Evolutionary conservation across 2,113 vertebrate species (phyloP).

Genomic region (Notothenia coriiceps): DNA sequence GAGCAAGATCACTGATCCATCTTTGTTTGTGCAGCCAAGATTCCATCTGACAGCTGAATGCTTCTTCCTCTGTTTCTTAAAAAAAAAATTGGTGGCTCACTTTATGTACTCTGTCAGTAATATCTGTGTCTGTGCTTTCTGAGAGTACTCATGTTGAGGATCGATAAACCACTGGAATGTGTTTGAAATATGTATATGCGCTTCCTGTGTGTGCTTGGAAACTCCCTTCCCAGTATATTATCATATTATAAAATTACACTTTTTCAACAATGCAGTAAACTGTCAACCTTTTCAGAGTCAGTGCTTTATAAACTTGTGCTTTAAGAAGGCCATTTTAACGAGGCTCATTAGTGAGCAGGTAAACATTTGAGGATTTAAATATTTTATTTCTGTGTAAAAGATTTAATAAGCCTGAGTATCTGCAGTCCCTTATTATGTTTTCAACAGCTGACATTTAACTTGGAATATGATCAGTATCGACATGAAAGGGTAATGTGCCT

Average conservation of each 20-base stretch:
- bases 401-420: conserved; percentile 70
- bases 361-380: conserved; percentile 50
- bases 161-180: conserved; percentile 52
- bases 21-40: conserved; percentile 40
- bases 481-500: not conserved
- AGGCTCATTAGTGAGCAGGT: conserved; percentile 40
- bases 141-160: conserved; percentile 4
- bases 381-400: conserved; percentile 38
- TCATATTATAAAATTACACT: conserved; percentile 23
- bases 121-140: conserved; percentile 39
- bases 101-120: conserved; percentile 31
- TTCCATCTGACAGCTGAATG: conserved; percentile 33
- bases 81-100: not conserved
- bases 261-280: conserved; percentile 25
- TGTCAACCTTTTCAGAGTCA: conserved; percentile 31
- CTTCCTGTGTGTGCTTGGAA: conserved; percentile 25
- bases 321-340: conserved; percentile 13
- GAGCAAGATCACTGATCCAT: conserved; percentile 19
- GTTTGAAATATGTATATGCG: conserved; percentile 29
- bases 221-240: not conserved
- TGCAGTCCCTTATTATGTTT: conserved; percentile 11
- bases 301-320: conserved; percentile 42
- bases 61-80: not conserved
- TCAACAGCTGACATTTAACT: not conserved
- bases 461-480: conserved; percentile 3